Conservation (phyloP, 2,888 invertebrate genomes). For the Drosophila neoperkinsi region DNA sequence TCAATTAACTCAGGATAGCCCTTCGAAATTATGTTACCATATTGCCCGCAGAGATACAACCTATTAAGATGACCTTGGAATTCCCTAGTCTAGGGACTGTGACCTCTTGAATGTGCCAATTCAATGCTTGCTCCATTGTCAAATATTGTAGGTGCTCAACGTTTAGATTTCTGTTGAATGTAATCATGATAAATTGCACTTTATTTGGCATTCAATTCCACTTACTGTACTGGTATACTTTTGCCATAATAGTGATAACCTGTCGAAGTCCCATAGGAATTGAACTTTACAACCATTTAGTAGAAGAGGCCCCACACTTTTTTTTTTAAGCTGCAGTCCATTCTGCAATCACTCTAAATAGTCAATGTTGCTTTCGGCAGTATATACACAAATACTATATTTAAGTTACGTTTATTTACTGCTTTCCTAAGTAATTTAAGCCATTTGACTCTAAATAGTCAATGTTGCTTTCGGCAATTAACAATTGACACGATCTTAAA, state of each 20-base stretch:
- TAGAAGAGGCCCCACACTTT: neutral
- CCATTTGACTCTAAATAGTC: neutral
- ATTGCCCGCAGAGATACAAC: neutral
- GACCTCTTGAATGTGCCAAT: neutral
- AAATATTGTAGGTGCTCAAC: neutral
- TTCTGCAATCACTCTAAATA: neutral
- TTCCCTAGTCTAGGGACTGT: neutral
- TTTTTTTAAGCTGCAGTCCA: neutral
- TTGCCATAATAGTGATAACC: neutral
- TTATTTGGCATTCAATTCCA: neutral
- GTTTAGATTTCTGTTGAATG: neutral
- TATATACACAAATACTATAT: no score
- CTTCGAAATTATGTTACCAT: neutral
- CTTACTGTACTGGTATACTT: neutral
- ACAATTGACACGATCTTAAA: conserved; percentile 5
- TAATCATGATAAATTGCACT: neutral
- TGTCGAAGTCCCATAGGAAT: neutral
- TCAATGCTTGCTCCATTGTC: neutral
- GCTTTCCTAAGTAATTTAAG: neutral
- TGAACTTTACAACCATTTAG: neutral
- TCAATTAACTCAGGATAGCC: neutral
- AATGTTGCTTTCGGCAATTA: conserved; percentile 6
- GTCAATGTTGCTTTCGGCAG: no score
- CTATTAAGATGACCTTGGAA: neutral
- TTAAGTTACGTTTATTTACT: neutral